Base-by-base conservation (phyloP, 1,140 invertebrate species). In the Globodera rostochiensis region DNA sequence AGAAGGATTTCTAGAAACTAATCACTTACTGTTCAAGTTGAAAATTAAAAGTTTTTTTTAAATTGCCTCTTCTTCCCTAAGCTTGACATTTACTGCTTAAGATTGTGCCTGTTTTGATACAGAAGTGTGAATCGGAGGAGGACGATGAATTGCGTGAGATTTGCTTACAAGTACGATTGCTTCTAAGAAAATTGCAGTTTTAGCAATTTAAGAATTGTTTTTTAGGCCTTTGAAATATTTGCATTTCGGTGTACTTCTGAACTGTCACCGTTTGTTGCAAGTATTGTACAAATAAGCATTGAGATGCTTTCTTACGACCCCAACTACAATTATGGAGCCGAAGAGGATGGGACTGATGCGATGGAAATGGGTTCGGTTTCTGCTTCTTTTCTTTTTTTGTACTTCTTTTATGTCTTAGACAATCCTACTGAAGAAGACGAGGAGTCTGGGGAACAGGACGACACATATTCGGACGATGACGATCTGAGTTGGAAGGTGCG, bases 401-500 rank as follows among this genome's bases (percentile, higher is more conserved):
- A 64, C 15, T 19, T 64, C 15, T 6, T 49, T 4, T 8, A 8
- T 13, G 7, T 73, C 13, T 0, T n/a, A 73, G 81, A 70, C 36
- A 57, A 50, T 11, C 74, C 49, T 2, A 57, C 25, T 70, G 86
- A 86, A 36, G 94, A 95, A 86, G 94, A 94, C 82, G 92, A 92
- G 69, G 87, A 90, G 36, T 87, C 86, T 5, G 88, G 86, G 1
- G 82, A 82, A 49, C 86, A 86, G 11, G 83, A 81, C 7, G 82
- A 87, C 80, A 60, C 93, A 92, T 93, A 93, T 83, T 93, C 93
- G 25, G 94, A 94, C 84, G 92, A 92, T 25, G 98, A 99, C 90
- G 98, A 99, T 90, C 96, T 99, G 94, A 97, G 95, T 80, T 99
- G 98, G 97, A 99, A 99, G 92, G 93, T 94, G 19, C 92, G 98